Conservation (phyloP, 2,797 vertebrate genomes). For the Danio aesculapii region DNA sequence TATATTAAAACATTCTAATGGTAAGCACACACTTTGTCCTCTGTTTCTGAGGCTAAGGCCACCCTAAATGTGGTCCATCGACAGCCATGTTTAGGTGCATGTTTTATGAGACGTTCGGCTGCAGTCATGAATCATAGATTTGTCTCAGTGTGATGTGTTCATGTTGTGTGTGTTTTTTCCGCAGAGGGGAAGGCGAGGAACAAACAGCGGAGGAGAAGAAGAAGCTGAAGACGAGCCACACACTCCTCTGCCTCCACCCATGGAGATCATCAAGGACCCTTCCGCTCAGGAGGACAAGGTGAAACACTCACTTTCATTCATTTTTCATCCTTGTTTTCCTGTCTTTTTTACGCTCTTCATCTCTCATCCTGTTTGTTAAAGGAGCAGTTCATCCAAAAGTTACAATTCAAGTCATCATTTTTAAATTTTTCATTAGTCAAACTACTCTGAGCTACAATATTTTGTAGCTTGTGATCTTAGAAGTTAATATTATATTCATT, state of each 20-base stretch:
- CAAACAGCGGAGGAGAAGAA: slow-evolving; percentile 60
- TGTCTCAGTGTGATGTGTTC: background rate
- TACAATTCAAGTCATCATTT: background rate
- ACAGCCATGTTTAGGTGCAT: slow-evolving; percentile 17
- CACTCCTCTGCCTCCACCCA: slow-evolving; percentile 93
- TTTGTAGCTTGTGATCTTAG: background rate
- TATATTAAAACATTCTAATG: no score
- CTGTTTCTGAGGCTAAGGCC: no score
- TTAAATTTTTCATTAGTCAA: background rate
- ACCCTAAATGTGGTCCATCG: no score
- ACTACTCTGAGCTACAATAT: background rate
- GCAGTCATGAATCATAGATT: slow-evolving; percentile 49
- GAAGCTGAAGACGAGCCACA: slow-evolving; percentile 95
- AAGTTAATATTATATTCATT: background rate
- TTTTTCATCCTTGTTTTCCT: background rate
- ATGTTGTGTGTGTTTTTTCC: slow-evolving; percentile 26
- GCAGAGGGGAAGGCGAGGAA: slow-evolving; percentile 57
- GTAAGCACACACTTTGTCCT: no score
- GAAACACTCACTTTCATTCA: slow-evolving; percentile 31
- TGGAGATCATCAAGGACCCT: slow-evolving; percentile 98
- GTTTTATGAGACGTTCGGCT: slow-evolving; percentile 37
- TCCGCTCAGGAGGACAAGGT: slow-evolving; percentile 95
- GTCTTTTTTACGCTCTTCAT: background rate
- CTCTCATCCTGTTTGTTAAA: background rate
- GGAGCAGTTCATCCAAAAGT: background rate